These are phyloP conservation scores for Petromus typicus DNA, from an alignment of 2,113 vertebrate species.

Conservation along the genomic window DNA sequence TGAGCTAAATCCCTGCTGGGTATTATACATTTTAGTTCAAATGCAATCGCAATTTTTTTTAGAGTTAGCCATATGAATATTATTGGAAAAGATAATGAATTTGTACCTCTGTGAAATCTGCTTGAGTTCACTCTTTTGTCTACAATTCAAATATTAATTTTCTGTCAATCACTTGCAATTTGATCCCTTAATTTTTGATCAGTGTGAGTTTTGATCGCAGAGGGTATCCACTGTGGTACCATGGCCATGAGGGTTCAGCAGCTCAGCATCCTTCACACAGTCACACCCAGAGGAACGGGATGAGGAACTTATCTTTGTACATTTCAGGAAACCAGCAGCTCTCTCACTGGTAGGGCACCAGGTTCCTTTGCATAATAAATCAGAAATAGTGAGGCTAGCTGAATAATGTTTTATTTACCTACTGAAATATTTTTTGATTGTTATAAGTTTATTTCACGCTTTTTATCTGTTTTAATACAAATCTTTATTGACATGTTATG, in stretches of 20 bases:
- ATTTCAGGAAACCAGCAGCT: not conserved
- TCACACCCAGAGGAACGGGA: not conserved
- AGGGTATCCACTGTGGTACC: not conserved
- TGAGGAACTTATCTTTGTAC: not conserved
- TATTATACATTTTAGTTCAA: not conserved
- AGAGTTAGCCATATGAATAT: not conserved
- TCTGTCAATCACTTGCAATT: not conserved
- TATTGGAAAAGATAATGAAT: not conserved
- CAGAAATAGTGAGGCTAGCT: not conserved
- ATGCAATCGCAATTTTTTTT: not conserved
- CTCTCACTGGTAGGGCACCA: not conserved
- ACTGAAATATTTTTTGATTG: not conserved
- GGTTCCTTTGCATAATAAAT: not conserved
- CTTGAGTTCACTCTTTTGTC: not conserved
- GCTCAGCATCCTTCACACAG: fast-evolving
- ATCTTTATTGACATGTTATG: too few relatives aligned
- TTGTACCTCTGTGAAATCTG: not conserved
- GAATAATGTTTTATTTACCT: not conserved
- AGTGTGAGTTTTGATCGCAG: not conserved
- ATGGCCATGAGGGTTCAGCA: not conserved
- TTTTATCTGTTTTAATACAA: too few relatives aligned
- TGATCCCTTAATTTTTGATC: not conserved
- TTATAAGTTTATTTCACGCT: too few relatives aligned
- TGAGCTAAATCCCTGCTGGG: too few relatives aligned
- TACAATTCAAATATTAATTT: not conserved